phyloP scores from a whole-genome alignment of 2,797 vertebrate species.

The Falco columbarius region DNA sequence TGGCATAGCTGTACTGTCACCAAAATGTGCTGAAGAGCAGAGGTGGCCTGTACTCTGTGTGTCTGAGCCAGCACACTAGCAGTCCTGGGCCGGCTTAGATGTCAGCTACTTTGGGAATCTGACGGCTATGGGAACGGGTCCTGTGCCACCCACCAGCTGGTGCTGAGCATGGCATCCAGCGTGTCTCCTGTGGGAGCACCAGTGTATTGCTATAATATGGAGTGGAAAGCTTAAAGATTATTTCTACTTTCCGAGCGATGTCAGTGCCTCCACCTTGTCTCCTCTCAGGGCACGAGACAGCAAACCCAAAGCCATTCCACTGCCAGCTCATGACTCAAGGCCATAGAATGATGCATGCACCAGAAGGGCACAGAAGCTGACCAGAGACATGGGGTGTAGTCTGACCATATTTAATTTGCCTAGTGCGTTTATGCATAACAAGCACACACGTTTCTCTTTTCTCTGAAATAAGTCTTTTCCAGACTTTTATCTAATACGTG shows the following conservation, averaged over 20 bases:
- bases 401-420: neutral
- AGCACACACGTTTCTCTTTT: neutral
- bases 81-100: neutral
- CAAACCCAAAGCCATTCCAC: neutral
- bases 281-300: neutral
- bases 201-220: neutral
- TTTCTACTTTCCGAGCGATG: neutral
- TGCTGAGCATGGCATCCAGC: neutral
- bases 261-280: neutral
- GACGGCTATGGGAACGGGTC: fast-evolving
- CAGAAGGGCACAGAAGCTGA: neutral
- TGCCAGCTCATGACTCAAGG: neutral
- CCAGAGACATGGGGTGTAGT: neutral
- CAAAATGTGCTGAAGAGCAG: neutral
- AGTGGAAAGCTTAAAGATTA: neutral
- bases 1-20: neutral
- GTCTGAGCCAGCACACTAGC: fast-evolving
- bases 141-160: neutral
- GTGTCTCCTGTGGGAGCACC: neutral
- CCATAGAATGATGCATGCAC: neutral
- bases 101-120: neutral
- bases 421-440: neutral
- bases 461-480: neutral
- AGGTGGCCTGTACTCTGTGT: neutral
- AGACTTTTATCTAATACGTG: neutral